phyloP scores from a whole-genome alignment of 2,797 vertebrate species.

The Moxostoma hubbsi region DNA sequence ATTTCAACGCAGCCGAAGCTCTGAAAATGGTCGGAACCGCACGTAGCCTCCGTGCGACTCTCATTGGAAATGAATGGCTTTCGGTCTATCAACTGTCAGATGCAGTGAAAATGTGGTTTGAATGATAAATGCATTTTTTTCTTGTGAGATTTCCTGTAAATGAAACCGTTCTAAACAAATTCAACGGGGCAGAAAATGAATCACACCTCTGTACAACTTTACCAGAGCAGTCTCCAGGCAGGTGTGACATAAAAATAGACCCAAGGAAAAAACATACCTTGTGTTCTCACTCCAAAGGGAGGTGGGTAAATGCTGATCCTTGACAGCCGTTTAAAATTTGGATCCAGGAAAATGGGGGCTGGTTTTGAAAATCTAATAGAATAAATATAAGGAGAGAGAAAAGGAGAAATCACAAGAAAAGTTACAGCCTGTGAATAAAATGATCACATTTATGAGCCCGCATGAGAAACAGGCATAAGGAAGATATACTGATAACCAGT shows the following conservation, averaged over 20 bases:
- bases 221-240: background rate
- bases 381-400: slow-evolving; percentile 23
- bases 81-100: no score
- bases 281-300: slow-evolving; percentile 91
- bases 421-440: slow-evolving; percentile 8
- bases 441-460: slow-evolving; percentile 26
- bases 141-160: no score
- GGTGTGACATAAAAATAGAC: background rate
- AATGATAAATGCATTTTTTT: no score
- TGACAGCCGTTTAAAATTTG: slow-evolving; percentile 85
- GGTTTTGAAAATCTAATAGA: slow-evolving; percentile 85
- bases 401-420: slow-evolving; percentile 51
- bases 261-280: slow-evolving; percentile 78
- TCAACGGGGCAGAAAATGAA: no score
- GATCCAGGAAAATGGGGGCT: slow-evolving; percentile 90
- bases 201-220: no score
- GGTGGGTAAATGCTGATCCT: slow-evolving; percentile 84
- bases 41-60: no score
- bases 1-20: no score
- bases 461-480: slow-evolving; percentile 13
- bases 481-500: slow-evolving; percentile 51
- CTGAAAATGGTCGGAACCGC: no score
- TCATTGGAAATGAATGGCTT: no score
- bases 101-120: no score
- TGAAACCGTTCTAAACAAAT: no score